Evolutionary conservation across 1,140 invertebrate genomes (phyloP), one percentile per base, ranked within the genome.

Genomic region (Anadara kagoshimensis): DNA sequence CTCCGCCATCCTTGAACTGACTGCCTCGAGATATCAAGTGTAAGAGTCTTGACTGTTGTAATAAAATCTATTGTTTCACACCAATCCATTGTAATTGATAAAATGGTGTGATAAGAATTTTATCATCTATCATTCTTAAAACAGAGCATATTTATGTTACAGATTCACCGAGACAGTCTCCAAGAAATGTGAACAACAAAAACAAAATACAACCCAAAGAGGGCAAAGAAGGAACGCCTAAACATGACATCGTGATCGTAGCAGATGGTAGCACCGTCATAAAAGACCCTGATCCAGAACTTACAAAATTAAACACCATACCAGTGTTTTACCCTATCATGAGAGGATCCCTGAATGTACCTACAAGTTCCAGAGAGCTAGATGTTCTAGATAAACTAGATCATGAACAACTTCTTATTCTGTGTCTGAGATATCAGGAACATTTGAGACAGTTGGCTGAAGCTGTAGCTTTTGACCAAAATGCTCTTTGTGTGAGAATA

Each of bases 321-420:
- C 96, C 96, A 12, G 95, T 95, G 88, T 98, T 98, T 87, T 89
- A 97, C 61, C 97, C 97, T 1, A 96, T 98, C 26, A 95, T 98
- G 92, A 88, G 95, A 53, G 95, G 95, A 11, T 96, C 96, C 0
- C 87, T 97, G 3, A 96, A 95, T 73, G 89, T 96, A 56, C 95
- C 96, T 4, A 67, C 59, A 0, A 94, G 94, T 41, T 93, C 94
- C 0, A 91, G 95, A 58, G 96, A 98, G 89, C 93, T 94, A 0
- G 96, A 98, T 87, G 92, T 97, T 8, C 89, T 97, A 8, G 96
- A 97, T 88, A 93, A 96, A 86, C 88, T 95, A 5, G 92, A 94
- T 80, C 91, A 92, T 8, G 89, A 90, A 74, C 90, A 92, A 44
- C 75, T 94, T 5, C 90, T 93, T 58, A 90, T 91, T 69, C 81